Evolutionary conservation across 2,888 invertebrate genomes (phyloP).

Genomic region (Lithophane leautieri): DNA sequence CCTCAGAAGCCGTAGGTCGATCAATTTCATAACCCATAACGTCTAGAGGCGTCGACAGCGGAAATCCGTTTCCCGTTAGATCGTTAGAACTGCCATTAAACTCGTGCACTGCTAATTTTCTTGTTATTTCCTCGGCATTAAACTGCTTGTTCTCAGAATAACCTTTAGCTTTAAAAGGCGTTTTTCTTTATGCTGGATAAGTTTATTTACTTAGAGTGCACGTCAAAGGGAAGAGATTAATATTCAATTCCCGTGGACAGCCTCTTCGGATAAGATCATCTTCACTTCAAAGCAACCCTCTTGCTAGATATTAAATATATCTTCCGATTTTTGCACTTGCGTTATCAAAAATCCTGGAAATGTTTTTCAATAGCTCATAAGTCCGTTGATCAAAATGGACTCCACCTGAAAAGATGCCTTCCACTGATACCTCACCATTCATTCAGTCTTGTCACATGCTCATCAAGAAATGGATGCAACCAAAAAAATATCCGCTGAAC

Average conservation of each 20-base stretch:
- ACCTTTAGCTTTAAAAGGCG: background rate
- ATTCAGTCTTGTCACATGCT: slow-evolving; percentile 35
- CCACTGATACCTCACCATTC: slow-evolving; percentile 6
- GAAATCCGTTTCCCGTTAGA: slow-evolving; percentile 28
- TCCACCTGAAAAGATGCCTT: slow-evolving; percentile 4
- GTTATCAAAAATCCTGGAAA: background rate
- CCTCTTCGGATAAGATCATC: background rate
- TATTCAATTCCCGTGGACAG: background rate
- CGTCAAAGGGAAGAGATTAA: background rate
- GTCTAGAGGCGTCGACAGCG: slow-evolving; percentile 9
- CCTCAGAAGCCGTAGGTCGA: slow-evolving; percentile 3
- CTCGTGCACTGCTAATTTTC: slow-evolving; percentile 41
- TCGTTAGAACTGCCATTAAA: slow-evolving; percentile 49
- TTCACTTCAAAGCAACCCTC: background rate
- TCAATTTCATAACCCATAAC: slow-evolving; percentile 27
- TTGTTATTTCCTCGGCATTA: slow-evolving; percentile 24
- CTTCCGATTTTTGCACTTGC: background rate
- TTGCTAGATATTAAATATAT: background rate
- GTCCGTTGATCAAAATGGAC: slow-evolving; percentile 13
- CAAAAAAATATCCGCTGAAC: slow-evolving; percentile 39
- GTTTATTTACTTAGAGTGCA: background rate
- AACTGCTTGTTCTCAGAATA: slow-evolving; percentile 19
- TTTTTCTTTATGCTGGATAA: background rate
- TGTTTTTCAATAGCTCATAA: background rate
- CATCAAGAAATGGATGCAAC: slow-evolving; percentile 43